These are phyloP conservation scores for Anthoptus insignis DNA, from an alignment of 2,888 invertebrate genomes.

Conservation along the genomic window DNA sequence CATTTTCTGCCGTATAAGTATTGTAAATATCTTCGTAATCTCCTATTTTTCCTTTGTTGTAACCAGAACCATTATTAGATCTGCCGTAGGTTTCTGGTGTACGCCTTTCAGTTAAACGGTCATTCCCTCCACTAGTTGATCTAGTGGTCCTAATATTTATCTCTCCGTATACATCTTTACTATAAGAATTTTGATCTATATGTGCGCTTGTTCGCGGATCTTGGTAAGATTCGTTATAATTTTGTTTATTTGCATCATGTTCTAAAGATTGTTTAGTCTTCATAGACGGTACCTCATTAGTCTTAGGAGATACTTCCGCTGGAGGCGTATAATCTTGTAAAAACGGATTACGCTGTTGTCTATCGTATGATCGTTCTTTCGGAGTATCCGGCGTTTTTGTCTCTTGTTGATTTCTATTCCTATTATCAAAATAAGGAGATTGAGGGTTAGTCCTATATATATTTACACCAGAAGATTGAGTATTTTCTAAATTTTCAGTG, in stretches of 20 bases:
- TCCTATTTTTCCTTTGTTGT: conserved; percentile 76
- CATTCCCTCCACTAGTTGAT: conserved; percentile 65
- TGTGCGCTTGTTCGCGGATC: conserved; percentile 60
- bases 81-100: conserved; percentile 95
- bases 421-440: conserved; percentile 82
- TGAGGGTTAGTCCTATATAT: conserved; percentile 78
- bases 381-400: conserved; percentile 60
- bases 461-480: conserved; percentile 60
- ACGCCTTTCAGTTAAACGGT: conserved; percentile 88
- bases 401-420: conserved; percentile 69
- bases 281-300: conserved; percentile 50
- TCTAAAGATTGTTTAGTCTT: conserved; percentile 54
- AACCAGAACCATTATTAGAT: conserved; percentile 81
- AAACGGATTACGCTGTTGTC: conserved; percentile 74
- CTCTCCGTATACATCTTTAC: conserved; percentile 74
- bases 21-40: conserved; percentile 94
- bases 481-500: conserved; percentile 73
- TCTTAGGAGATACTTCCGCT: conserved; percentile 59
- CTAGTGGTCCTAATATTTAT: conserved; percentile 61
- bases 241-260: conserved; percentile 56
- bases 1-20: conserved; percentile 68
- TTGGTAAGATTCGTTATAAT: conserved; percentile 60
- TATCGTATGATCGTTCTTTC: conserved; percentile 71
- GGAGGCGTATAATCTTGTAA: conserved; percentile 63
- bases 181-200: conserved; percentile 61